Conservation (phyloP, 2,888 invertebrate species). For the Nezara viridula region DNA sequence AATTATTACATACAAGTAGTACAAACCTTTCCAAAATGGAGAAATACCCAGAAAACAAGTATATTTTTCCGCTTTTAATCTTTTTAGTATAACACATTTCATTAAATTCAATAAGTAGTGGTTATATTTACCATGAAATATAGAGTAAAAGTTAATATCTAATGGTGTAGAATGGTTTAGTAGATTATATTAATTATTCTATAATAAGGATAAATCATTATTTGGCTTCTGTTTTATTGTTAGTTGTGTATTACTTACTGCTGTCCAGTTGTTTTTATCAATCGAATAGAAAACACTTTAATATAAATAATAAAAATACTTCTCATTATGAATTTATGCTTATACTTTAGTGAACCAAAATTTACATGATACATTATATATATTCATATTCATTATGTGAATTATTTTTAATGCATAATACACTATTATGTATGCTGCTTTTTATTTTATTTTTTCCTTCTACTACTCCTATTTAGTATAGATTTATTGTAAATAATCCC, state of each 20-base stretch:
- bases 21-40: slow-evolving; percentile 34
- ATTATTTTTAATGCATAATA: slow-evolving; percentile 63
- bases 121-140: slow-evolving; percentile 45
- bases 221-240: slow-evolving; percentile 54
- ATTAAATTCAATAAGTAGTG: slow-evolving; percentile 43
- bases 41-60: background rate
- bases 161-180: slow-evolving; percentile 57
- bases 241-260: slow-evolving; percentile 45
- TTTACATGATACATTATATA: slow-evolving; percentile 54
- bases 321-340: slow-evolving; percentile 59
- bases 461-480: background rate
- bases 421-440: slow-evolving; percentile 62
- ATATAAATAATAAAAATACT: slow-evolving; percentile 54
- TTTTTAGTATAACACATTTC: slow-evolving; percentile 45
- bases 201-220: slow-evolving; percentile 46
- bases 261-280: slow-evolving; percentile 49
- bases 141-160: slow-evolving; percentile 42
- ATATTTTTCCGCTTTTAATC: slow-evolving; percentile 50
- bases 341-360: slow-evolving; percentile 54
- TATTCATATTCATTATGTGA: slow-evolving; percentile 58
- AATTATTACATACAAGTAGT: slow-evolving; percentile 43
- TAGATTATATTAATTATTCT: slow-evolving; percentile 55
- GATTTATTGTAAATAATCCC: too few relatives aligned
- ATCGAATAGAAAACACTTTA: slow-evolving; percentile 44
- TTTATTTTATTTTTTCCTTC: slow-evolving; percentile 29